Evolutionary conservation across 2,888 invertebrate genomes (phyloP), one percentile per base, ranked within the genome.

Genomic region (Thereva unica): DNA sequence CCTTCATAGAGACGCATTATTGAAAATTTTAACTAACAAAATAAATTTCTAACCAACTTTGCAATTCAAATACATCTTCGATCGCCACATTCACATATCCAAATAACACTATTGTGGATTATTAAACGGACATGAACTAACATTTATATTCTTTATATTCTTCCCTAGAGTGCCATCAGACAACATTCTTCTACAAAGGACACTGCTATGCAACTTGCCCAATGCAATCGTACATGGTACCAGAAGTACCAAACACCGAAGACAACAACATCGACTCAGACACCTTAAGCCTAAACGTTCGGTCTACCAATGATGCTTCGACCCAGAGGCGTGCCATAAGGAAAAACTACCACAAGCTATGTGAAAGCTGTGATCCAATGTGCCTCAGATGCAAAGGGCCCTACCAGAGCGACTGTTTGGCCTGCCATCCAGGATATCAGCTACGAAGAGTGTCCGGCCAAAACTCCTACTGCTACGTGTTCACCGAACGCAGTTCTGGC

Each of bases 131-230:
- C 0, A 12, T n/a, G 7, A 49, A 49, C 9, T 49, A 4, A 9
- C 49, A 10, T n/a, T 53, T 8, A 65, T 37, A 23, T 41, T 37
- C 44, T 23, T 56, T 23, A 34, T 56, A 56, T 50, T 59, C 56
- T 35, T 40, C 37, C 56, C 57, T 70, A 81, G 81, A 75, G 67
- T 81, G 81, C 70, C 71, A 72, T 45, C 75, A 75, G 37, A 73
- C 75, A 5, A 76, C 78, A 1, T 77, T 74, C 68, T 73, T 77
- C 41, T 80, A 73, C 53, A 71, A 76, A 65, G 78, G 78, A 38
- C 76, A 74, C 54, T 81, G 81, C 71, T 81, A 76, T 56, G 74
- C 75, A 37, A 71, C 73, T 37, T 81, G 81, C 54, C 81, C 81
- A 0, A 69, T 70, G 50, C 77, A 74, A 63, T 77, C 77, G 1